Percentiles rank a stretch among this genome's conserved stretches.
Evolutionary conservation across 1,140 invertebrate species (phyloP).

Genomic region (Neodiprion lecontei): DNA sequence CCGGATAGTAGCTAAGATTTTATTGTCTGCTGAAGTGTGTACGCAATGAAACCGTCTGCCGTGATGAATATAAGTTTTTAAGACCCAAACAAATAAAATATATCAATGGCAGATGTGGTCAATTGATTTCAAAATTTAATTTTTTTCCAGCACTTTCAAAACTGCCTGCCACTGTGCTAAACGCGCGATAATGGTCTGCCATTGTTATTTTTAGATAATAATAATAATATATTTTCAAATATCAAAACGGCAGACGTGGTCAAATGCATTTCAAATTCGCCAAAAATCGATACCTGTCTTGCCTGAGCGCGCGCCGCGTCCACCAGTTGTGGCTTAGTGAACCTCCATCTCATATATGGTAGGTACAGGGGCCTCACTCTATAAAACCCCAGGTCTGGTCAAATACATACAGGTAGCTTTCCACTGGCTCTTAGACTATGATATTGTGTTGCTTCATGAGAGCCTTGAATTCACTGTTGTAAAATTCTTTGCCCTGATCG

Average conservation of each 20-base stretch:
- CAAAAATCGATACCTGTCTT: too few relatives aligned
- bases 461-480: too few relatives aligned
- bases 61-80: constrained; percentile 12
- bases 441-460: too few relatives aligned
- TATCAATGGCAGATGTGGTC: neutral
- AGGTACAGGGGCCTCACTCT: neutral
- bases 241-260: too few relatives aligned
- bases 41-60: neutral
- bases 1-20: neutral
- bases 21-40: neutral
- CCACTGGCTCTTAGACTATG: constrained; percentile 18
- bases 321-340: too few relatives aligned
- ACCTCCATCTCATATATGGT: too few relatives aligned
- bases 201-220: constrained; percentile 21
- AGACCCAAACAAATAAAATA: neutral
- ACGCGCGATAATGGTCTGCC: constrained; percentile 21
- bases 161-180: constrained; percentile 17
- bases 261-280: too few relatives aligned
- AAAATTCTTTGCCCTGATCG: too few relatives aligned
- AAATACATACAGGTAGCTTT: constrained; percentile 16
- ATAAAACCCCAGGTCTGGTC: constrained; percentile 17
- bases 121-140: neutral
- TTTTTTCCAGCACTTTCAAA: constrained; percentile 9
- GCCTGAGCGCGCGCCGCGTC: too few relatives aligned
- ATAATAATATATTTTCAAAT: constrained; percentile 19